phyloP scores from a whole-genome alignment of 2,888 invertebrate genomes.

The Trachelus troglodyta region DNA sequence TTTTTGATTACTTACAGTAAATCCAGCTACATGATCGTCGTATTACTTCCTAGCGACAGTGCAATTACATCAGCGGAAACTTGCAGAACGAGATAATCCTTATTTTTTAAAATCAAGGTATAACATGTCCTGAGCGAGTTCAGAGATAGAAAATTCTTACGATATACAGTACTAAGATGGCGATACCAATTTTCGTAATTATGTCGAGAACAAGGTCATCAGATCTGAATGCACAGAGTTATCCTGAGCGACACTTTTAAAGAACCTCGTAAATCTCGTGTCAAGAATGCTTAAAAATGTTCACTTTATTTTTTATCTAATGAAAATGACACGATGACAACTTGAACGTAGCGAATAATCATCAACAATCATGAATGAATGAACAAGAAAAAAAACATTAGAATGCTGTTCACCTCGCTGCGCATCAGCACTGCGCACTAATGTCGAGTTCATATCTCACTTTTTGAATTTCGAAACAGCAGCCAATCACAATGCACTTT shows the following conservation, averaged over 20 bases:
- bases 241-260: background rate
- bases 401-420: background rate
- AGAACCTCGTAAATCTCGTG: background rate
- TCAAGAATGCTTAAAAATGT: background rate
- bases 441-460: background rate
- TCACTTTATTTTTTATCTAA: background rate
- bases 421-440: background rate
- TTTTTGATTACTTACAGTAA: background rate
- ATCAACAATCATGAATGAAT: background rate
- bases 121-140: background rate
- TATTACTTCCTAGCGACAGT: background rate
- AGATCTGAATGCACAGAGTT: background rate
- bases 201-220: conserved; percentile 25
- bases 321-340: background rate
- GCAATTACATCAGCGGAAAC: background rate
- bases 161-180: conserved; percentile 17
- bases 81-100: background rate
- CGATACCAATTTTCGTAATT: conserved; percentile 27
- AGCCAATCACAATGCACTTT: background rate
- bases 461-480: background rate
- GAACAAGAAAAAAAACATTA: background rate
- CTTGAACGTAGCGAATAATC: background rate
- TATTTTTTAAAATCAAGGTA: background rate
- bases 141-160: background rate
- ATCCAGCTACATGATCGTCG: background rate